Evolutionary conservation across 2,888 invertebrate species (phyloP).

Genomic region (Philereme transversata): DNA sequence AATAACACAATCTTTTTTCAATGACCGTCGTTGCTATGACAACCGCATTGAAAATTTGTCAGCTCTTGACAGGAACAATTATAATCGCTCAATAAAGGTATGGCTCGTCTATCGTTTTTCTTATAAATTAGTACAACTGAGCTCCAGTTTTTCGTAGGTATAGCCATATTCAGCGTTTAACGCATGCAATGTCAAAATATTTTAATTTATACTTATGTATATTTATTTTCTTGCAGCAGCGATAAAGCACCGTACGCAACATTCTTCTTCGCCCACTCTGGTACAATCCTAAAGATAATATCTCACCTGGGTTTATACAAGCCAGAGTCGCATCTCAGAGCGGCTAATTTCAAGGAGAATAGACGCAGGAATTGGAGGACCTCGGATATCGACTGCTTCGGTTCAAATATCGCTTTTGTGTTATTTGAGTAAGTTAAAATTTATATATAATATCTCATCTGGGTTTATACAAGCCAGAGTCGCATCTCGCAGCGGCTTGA

Average conservation of each 20-base stretch:
- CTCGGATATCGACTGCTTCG: constrained; percentile 89
- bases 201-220: no score
- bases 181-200: no score
- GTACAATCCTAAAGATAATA: constrained; percentile 90
- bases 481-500: constrained; percentile 62
- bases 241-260: constrained; percentile 73
- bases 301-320: constrained; percentile 89
- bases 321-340: constrained; percentile 85
- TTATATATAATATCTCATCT: constrained; percentile 89
- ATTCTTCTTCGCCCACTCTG: constrained; percentile 93
- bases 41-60: no score
- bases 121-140: no score
- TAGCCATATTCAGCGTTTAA: no score
- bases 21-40: no score
- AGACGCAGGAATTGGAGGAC: constrained; percentile 83
- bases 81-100: no score
- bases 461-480: constrained; percentile 87
- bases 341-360: constrained; percentile 66
- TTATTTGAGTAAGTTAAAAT: constrained; percentile 85
- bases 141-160: no score
- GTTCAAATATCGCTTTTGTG: constrained; percentile 91
- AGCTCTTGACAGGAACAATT: no score
- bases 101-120: no score
- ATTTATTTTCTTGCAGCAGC: constrained; percentile 47
- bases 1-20: no score